phyloP scores from a whole-genome alignment of 2,888 invertebrate genomes.

The Tupiocoris notatus region DNA sequence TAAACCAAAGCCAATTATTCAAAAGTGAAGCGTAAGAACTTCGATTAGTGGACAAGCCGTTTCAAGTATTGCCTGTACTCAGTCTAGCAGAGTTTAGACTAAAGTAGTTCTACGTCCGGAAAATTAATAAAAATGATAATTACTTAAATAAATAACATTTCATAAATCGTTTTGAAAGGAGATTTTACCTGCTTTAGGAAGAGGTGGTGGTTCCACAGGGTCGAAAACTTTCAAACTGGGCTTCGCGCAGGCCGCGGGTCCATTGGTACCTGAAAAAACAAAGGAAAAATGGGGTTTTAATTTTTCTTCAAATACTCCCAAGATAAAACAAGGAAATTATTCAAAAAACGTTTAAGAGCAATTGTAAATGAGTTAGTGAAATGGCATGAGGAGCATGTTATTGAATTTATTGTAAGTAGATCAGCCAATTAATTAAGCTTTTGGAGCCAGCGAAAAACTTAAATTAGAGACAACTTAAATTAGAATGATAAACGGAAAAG shows the following conservation, averaged over 20 bases:
- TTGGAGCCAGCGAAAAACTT: background rate
- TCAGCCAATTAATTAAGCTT: background rate
- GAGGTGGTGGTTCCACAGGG: slow-evolving; percentile 48
- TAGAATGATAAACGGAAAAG: slow-evolving; percentile 6
- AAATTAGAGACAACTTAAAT: background rate
- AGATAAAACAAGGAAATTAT: too few species aligned
- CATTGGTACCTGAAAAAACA: slow-evolving; percentile 39
- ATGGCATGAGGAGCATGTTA: background rate
- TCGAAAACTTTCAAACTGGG: slow-evolving; percentile 44
- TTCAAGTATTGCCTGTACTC: too few species aligned
- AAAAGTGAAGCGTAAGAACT: too few species aligned
- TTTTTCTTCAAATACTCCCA: background rate
- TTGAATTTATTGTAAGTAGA: background rate
- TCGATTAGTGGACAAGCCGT: too few species aligned
- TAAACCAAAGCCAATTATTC: too few species aligned
- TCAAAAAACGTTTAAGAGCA: too few species aligned
- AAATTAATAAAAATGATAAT: too few species aligned
- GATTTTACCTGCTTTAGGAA: slow-evolving; percentile 47
- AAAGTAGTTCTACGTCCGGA: too few species aligned
- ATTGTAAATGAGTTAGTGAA: background rate
- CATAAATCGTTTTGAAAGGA: too few species aligned
- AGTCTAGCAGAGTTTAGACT: too few species aligned
- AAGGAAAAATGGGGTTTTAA: background rate
- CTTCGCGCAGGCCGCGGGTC: slow-evolving; percentile 46
- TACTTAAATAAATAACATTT: too few species aligned